phyloP scores from a whole-genome alignment of 2,888 invertebrate genomes.

The Epinotia brunnichana region DNA sequence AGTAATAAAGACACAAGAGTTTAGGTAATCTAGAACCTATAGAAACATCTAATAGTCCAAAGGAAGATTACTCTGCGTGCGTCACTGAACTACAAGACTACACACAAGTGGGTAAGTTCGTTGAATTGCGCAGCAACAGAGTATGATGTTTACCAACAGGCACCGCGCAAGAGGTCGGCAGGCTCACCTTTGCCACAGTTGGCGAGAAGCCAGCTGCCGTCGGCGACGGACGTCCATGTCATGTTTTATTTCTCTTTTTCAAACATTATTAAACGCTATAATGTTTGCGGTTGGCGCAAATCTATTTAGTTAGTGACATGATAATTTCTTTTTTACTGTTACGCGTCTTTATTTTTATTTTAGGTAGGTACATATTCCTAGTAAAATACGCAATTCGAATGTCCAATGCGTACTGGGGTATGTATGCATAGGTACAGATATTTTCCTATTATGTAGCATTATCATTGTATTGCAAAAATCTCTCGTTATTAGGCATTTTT shows the following conservation, averaged over 20 bases:
- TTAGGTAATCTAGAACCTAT: background rate
- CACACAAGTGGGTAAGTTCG: background rate
- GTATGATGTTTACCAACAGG: slow-evolving; percentile 37
- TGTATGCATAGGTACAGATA: background rate
- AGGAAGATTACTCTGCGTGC: background rate
- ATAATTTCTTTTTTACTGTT: background rate
- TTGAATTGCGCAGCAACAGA: slow-evolving; percentile 20
- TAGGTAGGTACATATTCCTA: background rate
- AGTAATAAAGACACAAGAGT: too few species aligned
- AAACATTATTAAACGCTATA: slow-evolving; percentile 23
- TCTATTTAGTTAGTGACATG: slow-evolving; percentile 7
- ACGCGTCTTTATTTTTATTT: background rate
- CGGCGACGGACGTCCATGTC: slow-evolving; percentile 22
- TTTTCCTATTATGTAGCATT: background rate
- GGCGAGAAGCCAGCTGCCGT: slow-evolving; percentile 55
- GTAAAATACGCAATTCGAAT: background rate
- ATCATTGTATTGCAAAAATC: background rate
- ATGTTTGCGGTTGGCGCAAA: slow-evolving; percentile 13
- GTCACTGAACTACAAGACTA: background rate
- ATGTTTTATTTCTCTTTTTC: slow-evolving; percentile 36
- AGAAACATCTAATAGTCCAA: background rate
- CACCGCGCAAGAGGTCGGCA: slow-evolving; percentile 39
- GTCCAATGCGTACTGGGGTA: background rate
- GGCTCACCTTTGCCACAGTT: slow-evolving; percentile 60
- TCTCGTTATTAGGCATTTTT: background rate